Conservation (phyloP, 2,888 invertebrate genomes). For the Drosophila maculinotata region DNA sequence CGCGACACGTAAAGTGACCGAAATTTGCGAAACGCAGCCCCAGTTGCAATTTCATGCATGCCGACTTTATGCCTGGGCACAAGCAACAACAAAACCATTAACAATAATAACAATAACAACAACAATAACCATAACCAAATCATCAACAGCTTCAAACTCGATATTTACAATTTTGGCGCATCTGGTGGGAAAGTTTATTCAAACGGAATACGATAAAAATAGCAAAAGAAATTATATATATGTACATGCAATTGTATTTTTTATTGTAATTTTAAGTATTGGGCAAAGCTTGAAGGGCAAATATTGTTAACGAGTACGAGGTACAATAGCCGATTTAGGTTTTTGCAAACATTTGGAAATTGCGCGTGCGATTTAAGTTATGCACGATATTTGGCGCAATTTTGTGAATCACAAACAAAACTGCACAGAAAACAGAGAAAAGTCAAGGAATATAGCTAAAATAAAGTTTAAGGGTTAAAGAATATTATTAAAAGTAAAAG, state of each 20-base stretch:
- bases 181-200: constrained; percentile 51
- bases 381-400: constrained; percentile 67
- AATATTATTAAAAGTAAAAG: not conserved
- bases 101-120: constrained; percentile 31
- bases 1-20: constrained; percentile 65
- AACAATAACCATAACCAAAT: constrained; percentile 24
- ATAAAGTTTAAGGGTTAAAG: not conserved
- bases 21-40: constrained; percentile 78
- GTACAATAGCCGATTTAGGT: constrained; percentile 23
- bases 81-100: constrained; percentile 33
- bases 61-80: constrained; percentile 53
- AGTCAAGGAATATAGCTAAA: not conserved
- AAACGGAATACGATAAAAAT: constrained; percentile 31
- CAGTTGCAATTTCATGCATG: constrained; percentile 79
- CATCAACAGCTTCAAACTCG: constrained; percentile 19
- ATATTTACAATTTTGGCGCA: constrained; percentile 32
- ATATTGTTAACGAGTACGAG: constrained; percentile 28
- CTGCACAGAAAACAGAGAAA: not conserved
- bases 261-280: constrained; percentile 48
- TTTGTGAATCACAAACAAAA: constrained; percentile 7
- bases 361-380: constrained; percentile 62
- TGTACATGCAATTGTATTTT: constrained; percentile 12
- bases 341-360: constrained; percentile 57
- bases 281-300: constrained; percentile 49
- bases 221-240: constrained; percentile 24